A percentile compares a stretch with the other conserved stretches of the same genome.
These are phyloP conservation scores for Hycleus cichorii DNA, from an alignment of 1,140 invertebrate species.

Conservation along the genomic window DNA sequence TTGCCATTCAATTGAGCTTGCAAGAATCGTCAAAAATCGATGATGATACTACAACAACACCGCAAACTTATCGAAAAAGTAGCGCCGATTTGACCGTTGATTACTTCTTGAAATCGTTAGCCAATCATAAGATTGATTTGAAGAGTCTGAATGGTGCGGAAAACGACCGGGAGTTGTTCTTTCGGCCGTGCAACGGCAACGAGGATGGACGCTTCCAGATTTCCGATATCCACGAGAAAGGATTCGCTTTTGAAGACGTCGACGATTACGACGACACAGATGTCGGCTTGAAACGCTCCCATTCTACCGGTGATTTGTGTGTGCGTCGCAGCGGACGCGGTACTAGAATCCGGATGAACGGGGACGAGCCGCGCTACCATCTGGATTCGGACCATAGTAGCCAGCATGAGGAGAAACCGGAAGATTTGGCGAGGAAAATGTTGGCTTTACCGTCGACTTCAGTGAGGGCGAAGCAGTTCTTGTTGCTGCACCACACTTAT, in stretches of 20 bases:
- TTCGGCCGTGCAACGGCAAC: conserved; percentile 36
- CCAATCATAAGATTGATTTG: conserved; percentile 40
- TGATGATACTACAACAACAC: conserved; percentile 6
- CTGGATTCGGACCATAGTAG: conserved; percentile 47
- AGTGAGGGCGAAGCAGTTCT: conserved; percentile 34
- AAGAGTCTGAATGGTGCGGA: conserved; percentile 30
- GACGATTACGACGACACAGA: conserved; percentile 39
- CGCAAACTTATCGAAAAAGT: conserved; percentile 35
- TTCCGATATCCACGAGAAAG: conserved; percentile 46
- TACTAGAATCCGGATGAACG: conserved; percentile 29
- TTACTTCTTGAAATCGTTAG: conserved; percentile 48
- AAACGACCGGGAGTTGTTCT: conserved; percentile 31
- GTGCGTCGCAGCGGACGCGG: conserved; percentile 31
- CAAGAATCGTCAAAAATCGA: conserved; percentile 37
- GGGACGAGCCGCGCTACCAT: conserved; percentile 41
- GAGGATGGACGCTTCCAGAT: conserved; percentile 50
- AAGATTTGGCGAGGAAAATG: conserved; percentile 39
- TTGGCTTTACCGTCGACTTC: conserved; percentile 35
- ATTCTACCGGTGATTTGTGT: conserved; percentile 47
- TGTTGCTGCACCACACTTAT: conserved; percentile 33
- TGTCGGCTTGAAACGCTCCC: conserved; percentile 40
- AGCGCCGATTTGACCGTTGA: conserved; percentile 48
- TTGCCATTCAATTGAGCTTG: conserved; percentile 45
- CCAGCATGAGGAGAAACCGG: conserved; percentile 45
- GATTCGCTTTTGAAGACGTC: conserved; percentile 39